Percentiles rank a stretch among this genome's conserved stretches.
These are phyloP conservation scores for Forficula auricularia DNA, from an alignment of 1,140 invertebrate genomes.

Conservation along the genomic window DNA sequence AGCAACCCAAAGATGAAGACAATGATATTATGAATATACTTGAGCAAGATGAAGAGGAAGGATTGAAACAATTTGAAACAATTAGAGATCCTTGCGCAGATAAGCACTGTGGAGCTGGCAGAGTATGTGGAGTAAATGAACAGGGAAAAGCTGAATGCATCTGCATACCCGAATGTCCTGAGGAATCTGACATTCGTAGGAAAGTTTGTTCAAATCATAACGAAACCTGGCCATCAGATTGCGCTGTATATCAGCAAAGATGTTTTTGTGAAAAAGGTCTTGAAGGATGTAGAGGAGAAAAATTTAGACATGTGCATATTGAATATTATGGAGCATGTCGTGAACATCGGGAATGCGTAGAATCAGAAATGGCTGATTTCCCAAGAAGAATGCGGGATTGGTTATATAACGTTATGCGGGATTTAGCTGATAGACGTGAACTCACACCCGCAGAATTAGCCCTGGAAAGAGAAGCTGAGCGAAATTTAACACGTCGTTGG, in stretches of 20 bases:
- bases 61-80: too few species aligned
- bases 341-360: slow-evolving; percentile 49
- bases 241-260: slow-evolving; percentile 75
- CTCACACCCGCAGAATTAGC: slow-evolving; percentile 64
- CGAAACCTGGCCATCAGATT: slow-evolving; percentile 82
- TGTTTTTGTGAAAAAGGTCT: slow-evolving; percentile 67
- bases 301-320: slow-evolving; percentile 72
- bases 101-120: slow-evolving; percentile 76
- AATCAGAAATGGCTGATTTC: slow-evolving; percentile 76
- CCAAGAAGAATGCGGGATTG: slow-evolving; percentile 88
- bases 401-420: slow-evolving; percentile 91
- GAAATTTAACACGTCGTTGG: slow-evolving; percentile 65
- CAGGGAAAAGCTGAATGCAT: slow-evolving; percentile 61
- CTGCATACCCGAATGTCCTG: slow-evolving; percentile 67
- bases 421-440: slow-evolving; percentile 76
- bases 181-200: slow-evolving; percentile 56
- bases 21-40: too few species aligned
- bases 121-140: slow-evolving; percentile 57
- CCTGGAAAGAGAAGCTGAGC: slow-evolving; percentile 77
- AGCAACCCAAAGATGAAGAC: too few species aligned
- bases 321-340: slow-evolving; percentile 79
- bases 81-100: slow-evolving; percentile 58
- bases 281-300: slow-evolving; percentile 49
- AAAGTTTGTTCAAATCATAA: slow-evolving; percentile 87
- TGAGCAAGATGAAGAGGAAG: too few species aligned